Percentiles rank a stretch among this genome's conserved stretches.
Evolutionary conservation across 2,113 vertebrate species (phyloP).

Genomic region (Hypomesus transpacificus): DNA sequence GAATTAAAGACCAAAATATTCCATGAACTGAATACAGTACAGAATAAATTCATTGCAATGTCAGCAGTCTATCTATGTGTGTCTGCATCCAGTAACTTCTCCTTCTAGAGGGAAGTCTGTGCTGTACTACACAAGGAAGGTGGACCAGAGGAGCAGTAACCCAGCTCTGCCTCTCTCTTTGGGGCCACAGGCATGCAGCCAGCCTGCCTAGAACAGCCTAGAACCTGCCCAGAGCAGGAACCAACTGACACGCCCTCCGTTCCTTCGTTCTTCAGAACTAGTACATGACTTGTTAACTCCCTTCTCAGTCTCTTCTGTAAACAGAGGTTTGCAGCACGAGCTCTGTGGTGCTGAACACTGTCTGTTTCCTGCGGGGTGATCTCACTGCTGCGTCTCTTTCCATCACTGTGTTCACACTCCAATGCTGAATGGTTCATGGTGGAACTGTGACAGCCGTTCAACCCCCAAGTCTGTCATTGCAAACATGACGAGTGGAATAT

Average conservation of each 20-base stretch:
- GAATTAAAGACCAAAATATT: too few species aligned
- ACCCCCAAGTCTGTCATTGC: too few species aligned
- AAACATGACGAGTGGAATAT: too few species aligned
- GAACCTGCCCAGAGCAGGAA: background rate
- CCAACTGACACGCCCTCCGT: too few species aligned
- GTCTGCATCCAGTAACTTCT: too few species aligned
- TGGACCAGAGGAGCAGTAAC: slow-evolving; percentile 22
- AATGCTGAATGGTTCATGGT: background rate
- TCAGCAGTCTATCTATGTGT: too few species aligned
- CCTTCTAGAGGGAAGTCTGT: too few species aligned
- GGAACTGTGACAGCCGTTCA: background rate
- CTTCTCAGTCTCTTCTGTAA: background rate
- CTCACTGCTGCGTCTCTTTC: background rate
- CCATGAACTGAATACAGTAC: too few species aligned
- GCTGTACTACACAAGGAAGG: too few species aligned
- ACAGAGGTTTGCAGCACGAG: background rate
- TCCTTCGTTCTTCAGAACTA: background rate
- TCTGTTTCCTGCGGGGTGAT: background rate
- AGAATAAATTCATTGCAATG: too few species aligned
- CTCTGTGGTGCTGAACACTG: background rate
- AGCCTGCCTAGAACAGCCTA: slow-evolving; percentile 9
- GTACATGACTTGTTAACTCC: background rate
- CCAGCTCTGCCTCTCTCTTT: background rate
- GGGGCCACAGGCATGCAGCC: too few species aligned
- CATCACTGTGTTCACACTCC: background rate